A percentile compares a stretch with the other conserved stretches of the same genome.
Evolutionary conservation across 2,113 vertebrate species (phyloP).

Genomic region (Columbina picui): DNA sequence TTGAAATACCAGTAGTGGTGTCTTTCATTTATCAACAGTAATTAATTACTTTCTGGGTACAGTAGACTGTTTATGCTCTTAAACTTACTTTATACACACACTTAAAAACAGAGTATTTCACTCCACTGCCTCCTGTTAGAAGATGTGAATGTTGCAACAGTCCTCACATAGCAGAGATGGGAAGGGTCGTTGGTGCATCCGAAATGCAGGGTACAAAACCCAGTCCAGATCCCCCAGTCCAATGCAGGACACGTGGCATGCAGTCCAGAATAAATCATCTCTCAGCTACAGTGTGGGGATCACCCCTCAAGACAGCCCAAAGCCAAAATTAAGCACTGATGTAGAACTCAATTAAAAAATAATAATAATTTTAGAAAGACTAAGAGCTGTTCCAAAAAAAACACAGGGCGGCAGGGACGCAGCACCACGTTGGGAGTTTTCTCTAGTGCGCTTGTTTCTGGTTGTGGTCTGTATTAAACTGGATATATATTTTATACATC

Average conservation of each 20-base stretch:
- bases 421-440: not conserved
- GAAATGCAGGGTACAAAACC: not conserved
- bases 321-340: not conserved
- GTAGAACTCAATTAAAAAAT: not conserved
- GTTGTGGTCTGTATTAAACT: not conserved
- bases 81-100: not conserved
- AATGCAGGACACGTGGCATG: fast-evolving
- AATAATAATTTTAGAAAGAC: not conserved
- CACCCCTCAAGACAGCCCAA: not conserved
- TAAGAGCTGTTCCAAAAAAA: not conserved
- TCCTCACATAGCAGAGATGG: not conserved
- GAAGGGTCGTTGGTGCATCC: not conserved
- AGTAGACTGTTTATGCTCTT: not conserved
- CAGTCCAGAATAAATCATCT: not conserved
- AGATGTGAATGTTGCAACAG: not conserved
- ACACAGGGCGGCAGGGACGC: not conserved
- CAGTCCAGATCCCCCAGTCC: not conserved
- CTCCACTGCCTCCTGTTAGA: not conserved
- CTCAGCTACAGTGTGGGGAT: not conserved
- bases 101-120: not conserved
- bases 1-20: not conserved
- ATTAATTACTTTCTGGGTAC: not conserved
- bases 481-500: not conserved
- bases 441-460: not conserved
- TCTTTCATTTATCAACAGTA: not conserved